Evolutionary conservation across 2,888 invertebrate species (phyloP).

Genomic region (Drosophila leonis): DNA sequence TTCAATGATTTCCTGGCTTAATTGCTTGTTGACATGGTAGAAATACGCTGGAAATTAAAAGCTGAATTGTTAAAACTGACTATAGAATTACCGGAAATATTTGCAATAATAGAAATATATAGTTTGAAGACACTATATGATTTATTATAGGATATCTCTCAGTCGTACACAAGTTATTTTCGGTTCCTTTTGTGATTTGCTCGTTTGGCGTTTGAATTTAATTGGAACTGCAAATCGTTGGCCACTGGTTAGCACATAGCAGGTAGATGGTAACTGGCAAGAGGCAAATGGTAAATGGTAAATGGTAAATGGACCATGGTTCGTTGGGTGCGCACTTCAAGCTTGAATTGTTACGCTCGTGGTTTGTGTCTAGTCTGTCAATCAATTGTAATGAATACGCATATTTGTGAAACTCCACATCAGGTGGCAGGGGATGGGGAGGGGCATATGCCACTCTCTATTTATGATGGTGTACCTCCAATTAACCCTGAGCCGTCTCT

Average conservation of each 20-base stretch:
- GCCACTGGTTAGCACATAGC: slow-evolving; percentile 35
- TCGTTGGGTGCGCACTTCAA: slow-evolving; percentile 72
- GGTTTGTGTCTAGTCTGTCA: slow-evolving; percentile 67
- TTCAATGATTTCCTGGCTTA: too few relatives aligned
- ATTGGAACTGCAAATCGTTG: slow-evolving; percentile 66
- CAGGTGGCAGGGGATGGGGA: neutral
- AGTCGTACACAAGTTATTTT: neutral
- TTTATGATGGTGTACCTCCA: slow-evolving; percentile 42
- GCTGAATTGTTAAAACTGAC: neutral
- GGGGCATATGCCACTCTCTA: slow-evolving; percentile 7
- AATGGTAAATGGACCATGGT: slow-evolving; percentile 74
- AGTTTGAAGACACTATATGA: neutral
- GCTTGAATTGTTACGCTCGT: slow-evolving; percentile 69
- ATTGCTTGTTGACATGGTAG: neutral
- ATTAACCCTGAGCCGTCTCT: slow-evolving; percentile 75
- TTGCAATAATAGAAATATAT: neutral
- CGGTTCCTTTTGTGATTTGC: slow-evolving; percentile 29
- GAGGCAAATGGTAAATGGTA: slow-evolving; percentile 60
- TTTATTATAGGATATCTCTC: slow-evolving; percentile 2
- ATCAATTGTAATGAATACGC: slow-evolving; percentile 80
- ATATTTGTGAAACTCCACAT: slow-evolving; percentile 57
- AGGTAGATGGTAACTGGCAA: slow-evolving; percentile 40
- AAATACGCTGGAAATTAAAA: neutral
- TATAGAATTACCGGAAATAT: neutral
- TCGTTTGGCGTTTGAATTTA: slow-evolving; percentile 48